These are phyloP conservation scores for Drosophila pseudotalamancana DNA, from an alignment of 2,888 invertebrate species.

Conservation along the genomic window DNA sequence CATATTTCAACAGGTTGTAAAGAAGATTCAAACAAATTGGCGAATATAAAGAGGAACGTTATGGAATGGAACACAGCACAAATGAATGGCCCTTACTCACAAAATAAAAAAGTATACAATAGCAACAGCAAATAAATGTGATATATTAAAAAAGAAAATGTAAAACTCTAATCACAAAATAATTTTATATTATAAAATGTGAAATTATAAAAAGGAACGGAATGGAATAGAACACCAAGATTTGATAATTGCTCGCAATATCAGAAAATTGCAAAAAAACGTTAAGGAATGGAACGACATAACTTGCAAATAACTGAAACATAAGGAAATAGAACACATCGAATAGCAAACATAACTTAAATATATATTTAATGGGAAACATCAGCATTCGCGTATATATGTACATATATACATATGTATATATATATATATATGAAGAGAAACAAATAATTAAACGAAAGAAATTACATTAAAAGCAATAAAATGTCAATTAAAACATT, in stretches of 20 bases:
- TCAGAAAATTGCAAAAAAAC: neutral
- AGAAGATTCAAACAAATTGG: neutral
- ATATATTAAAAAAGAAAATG: neutral
- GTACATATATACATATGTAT: too few species aligned
- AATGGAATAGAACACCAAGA: neutral
- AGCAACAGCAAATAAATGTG: too few species aligned
- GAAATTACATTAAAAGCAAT: neutral
- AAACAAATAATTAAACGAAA: conserved; percentile 2
- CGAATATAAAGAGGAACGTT: neutral
- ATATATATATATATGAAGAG: too few species aligned
- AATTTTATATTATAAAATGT: too few species aligned
- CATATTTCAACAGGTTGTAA: neutral
- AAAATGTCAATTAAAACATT: conserved; percentile 11
- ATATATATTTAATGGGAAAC: too few species aligned
- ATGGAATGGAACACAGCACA: neutral
- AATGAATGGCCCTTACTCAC: too few species aligned
- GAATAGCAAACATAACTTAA: too few species aligned
- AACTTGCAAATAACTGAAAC: neutral
- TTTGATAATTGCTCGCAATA: too few species aligned
- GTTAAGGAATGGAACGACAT: neutral
- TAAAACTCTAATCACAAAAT: too few species aligned
- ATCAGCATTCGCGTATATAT: too few species aligned
- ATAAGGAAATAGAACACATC: too few species aligned
- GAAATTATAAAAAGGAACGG: neutral
- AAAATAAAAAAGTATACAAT: too few species aligned